Conservation (phyloP, 1,140 invertebrate species). For the Drosophila cardini region DNA sequence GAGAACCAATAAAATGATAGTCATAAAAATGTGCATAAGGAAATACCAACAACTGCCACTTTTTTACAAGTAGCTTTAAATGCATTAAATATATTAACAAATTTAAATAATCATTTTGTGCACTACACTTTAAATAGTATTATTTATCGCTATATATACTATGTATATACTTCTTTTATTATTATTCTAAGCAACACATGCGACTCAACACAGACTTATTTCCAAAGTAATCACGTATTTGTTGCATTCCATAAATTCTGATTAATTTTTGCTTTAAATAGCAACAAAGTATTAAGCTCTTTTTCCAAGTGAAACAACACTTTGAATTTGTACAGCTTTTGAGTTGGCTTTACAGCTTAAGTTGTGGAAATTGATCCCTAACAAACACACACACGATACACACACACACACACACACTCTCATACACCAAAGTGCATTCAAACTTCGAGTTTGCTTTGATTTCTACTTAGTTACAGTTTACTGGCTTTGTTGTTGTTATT, state of each 20-base stretch:
- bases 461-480: slow-evolving; percentile 53
- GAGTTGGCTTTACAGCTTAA: slow-evolving; percentile 1
- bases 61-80: too few relatives aligned
- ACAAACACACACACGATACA: neutral
- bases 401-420: neutral
- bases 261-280: neutral
- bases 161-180: too few relatives aligned
- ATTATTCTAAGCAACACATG: slow-evolving; percentile 1
- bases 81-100: too few relatives aligned
- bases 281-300: neutral
- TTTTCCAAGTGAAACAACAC: slow-evolving; percentile 19
- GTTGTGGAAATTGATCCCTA: slow-evolving; percentile 11
- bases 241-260: neutral
- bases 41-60: too few relatives aligned
- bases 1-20: too few relatives aligned
- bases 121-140: neutral
- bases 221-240: slow-evolving; percentile 8
- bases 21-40: too few relatives aligned
- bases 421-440: slow-evolving; percentile 30
- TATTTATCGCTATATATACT: neutral
- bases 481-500: slow-evolving; percentile 23
- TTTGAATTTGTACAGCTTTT: neutral
- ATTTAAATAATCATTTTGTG: too few relatives aligned
- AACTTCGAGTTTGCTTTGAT: slow-evolving; percentile 54
- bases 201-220: neutral